Base-by-base conservation (phyloP, 2,113 vertebrate species). In the Ploceus nigricollis region DNA sequence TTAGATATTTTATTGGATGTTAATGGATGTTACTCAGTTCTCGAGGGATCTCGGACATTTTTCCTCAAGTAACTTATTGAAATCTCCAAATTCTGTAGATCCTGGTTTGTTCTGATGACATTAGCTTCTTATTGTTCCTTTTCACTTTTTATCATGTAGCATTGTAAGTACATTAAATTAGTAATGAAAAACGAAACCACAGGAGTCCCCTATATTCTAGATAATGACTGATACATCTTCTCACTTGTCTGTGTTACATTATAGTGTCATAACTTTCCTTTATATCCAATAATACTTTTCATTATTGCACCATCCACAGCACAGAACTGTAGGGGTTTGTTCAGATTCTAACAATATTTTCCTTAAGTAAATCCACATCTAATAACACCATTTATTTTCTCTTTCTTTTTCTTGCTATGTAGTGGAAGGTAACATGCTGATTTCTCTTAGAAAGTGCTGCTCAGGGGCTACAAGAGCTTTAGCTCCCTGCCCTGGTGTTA, bases 171-270 rank as follows among this genome's bases (percentile, higher is more conserved):
- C 82, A 95, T 92, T 92, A 93, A 94, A 94, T 96, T 76, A 94
- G 35, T 83, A 96, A 84, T 84, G 96, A 93, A 97, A 96, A 80
- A 90, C 93, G 84, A 97, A 97, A 79, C 78, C 88, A 94, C 48
- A 63, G 47, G 94, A 79, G 82, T 65, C 70, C 53, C 39, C 89
- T 93, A 48, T 73, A 69, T 93, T 92, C 47, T 95, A 63, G 61
- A 57, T 87, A 89, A 96, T 87, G 91, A 87, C 75, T 72, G 94
- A 94, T 87, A 81, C 2, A 12, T 92, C 95, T 96, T 96, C 64
- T 94, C 60, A 79, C 70, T 81, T 79, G 76, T 82, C 82, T 92
- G 44, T 27, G 68, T 93, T 93, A 77, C 50, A n/a, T 94, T 90
- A 94, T 47, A 50, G 64, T 89, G 76, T 87, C 84, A 91, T 91